phyloP scores from a whole-genome alignment of 2,113 vertebrate genomes.

The Corynorhinus townsendii region DNA sequence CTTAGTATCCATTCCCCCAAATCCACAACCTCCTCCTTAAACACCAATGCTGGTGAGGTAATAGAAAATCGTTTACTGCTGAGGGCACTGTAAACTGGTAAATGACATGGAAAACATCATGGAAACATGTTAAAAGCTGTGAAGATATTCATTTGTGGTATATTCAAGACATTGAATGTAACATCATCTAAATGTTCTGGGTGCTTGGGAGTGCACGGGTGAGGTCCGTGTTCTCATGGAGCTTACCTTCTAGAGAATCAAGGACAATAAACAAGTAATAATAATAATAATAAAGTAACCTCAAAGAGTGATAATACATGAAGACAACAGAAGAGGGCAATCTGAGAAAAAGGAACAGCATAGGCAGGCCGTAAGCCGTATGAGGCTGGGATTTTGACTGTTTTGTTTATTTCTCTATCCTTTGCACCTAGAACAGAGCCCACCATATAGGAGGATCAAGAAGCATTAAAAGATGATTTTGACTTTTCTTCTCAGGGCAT shows the following conservation, averaged over 20 bases:
- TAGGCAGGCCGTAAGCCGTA: accelerated
- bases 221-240: neutral
- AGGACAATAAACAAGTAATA: neutral
- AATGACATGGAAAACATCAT: neutral
- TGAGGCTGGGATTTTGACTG: neutral
- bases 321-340: neutral
- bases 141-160: neutral
- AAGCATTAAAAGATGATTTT: neutral
- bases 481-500: neutral
- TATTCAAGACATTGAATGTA: neutral
- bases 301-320: neutral
- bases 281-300: neutral
- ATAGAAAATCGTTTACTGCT: neutral
- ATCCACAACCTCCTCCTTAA: neutral
- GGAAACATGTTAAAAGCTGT: neutral
- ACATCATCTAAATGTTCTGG: neutral
- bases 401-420: neutral
- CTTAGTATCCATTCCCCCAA: neutral
- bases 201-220: neutral
- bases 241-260: neutral
- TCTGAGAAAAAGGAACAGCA: neutral
- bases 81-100: neutral
- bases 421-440: neutral
- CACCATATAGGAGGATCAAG: neutral
- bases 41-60: neutral